Conservation (phyloP, 1,140 invertebrate species). For the Zaprionus gabonicus region DNA sequence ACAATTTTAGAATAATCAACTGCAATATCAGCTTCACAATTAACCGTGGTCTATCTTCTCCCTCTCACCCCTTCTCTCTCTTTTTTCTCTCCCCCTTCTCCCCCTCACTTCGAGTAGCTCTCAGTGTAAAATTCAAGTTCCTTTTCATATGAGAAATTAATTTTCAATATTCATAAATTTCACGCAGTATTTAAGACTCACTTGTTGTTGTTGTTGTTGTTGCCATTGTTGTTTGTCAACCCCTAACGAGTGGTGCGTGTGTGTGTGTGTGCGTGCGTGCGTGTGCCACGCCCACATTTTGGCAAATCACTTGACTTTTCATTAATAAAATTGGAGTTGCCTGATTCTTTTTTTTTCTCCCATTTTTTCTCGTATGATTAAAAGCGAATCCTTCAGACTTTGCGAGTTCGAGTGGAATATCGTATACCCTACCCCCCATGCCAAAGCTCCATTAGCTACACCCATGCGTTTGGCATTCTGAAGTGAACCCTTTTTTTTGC, state of each 20-base stretch:
- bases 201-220: slow-evolving; percentile 1
- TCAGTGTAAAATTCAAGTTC: not conserved
- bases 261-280: slow-evolving; percentile 38
- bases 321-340: slow-evolving; percentile 80
- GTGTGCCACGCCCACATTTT: slow-evolving; percentile 66
- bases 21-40: not conserved
- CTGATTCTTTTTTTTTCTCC: slow-evolving; percentile 16
- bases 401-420: slow-evolving; percentile 35
- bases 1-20: slow-evolving; percentile 25
- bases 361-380: slow-evolving; percentile 13
- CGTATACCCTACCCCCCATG: slow-evolving; percentile 16
- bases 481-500: slow-evolving; percentile 54
- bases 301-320: slow-evolving; percentile 80
- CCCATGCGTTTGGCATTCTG: slow-evolving; percentile 30
- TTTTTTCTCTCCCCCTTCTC: no score
- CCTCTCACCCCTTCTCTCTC: not conserved
- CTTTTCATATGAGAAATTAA: not conserved
- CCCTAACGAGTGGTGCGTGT: slow-evolving; percentile 58
- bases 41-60: not conserved
- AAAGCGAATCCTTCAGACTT: slow-evolving; percentile 14
- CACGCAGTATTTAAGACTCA: slow-evolving; percentile 29
- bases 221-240: slow-evolving; percentile 40
- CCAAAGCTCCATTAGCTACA: slow-evolving; percentile 47
- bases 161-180: slow-evolving; percentile 34
- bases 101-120: not conserved